A percentile compares a stretch with the other conserved stretches of the same genome.
Evolutionary conservation across 1,140 invertebrate species (phyloP).

Genomic region (Anadara kagoshimensis): DNA sequence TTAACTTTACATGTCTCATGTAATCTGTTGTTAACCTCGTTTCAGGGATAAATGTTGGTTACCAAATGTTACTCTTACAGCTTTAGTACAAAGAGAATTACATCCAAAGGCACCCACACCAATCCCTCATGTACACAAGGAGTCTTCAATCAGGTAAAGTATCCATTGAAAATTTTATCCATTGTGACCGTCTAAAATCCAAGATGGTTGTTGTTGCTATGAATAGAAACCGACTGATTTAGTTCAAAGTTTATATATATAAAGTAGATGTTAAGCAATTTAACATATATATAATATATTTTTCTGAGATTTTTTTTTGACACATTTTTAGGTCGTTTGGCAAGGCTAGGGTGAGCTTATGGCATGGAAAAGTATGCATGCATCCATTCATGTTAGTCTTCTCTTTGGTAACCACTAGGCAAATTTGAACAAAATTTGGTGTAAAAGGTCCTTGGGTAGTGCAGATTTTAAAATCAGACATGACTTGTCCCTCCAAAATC

Average conservation of each 20-base stretch:
- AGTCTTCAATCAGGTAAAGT: conserved; percentile 54
- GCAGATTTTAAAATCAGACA: too few species aligned
- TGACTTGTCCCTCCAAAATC: too few species aligned
- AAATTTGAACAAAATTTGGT: too few species aligned
- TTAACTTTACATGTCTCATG: background rate
- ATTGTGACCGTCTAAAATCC: background rate
- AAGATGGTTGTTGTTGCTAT: background rate
- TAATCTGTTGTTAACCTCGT: conserved; percentile 3
- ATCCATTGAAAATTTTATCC: background rate
- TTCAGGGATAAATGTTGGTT: conserved; percentile 64
- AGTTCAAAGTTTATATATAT: background rate
- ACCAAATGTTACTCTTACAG: conserved; percentile 57
- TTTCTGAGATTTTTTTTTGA: too few species aligned
- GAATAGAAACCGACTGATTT: background rate
- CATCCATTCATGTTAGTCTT: too few species aligned
- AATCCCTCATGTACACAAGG: conserved; percentile 57
- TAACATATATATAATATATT: too few species aligned
- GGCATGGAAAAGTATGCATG: too few species aligned
- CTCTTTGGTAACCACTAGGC: too few species aligned
- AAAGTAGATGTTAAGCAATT: too few species aligned
- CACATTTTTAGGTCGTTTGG: too few species aligned
- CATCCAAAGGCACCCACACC: conserved; percentile 59
- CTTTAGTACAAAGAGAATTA: conserved; percentile 56
- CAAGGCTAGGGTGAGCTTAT: too few species aligned
- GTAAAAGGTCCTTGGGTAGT: too few species aligned